Evolutionary conservation across 2,888 invertebrate species (phyloP).

Genomic region (Hesperia comma): DNA sequence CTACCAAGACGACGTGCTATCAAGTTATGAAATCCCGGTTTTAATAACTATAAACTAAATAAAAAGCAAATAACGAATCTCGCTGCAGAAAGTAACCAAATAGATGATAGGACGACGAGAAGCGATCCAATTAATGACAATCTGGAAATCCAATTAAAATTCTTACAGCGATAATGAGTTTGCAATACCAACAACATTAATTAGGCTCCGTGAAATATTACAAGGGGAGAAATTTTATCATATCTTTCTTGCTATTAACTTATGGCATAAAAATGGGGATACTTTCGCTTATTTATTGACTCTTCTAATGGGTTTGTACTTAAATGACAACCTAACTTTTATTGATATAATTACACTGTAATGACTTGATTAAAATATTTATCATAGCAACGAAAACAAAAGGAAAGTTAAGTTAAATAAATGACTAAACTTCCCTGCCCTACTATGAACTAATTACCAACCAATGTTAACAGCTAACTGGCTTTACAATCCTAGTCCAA

Average conservation of each 20-base stretch:
- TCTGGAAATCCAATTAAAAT: constrained; percentile 7
- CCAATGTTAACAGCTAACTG: too few relatives aligned
- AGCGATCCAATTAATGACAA: constrained; percentile 7
- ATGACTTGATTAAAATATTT: background rate
- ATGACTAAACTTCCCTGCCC: too few relatives aligned
- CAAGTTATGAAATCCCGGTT: too few relatives aligned
- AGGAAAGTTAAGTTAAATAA: background rate
- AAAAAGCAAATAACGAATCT: background rate
- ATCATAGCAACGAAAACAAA: background rate
- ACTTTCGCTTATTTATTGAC: background rate
- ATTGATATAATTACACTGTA: background rate
- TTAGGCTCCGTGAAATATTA: background rate
- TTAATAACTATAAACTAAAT: too few relatives aligned
- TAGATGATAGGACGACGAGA: background rate
- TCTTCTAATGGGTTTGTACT: background rate
- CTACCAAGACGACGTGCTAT: too few relatives aligned
- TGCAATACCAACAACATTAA: constrained; percentile 11
- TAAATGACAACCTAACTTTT: background rate
- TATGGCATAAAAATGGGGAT: background rate
- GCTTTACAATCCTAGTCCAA: too few relatives aligned
- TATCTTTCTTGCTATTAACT: background rate
- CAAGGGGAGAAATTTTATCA: constrained; percentile 5
- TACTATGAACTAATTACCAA: too few relatives aligned
- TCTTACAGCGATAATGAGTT: constrained; percentile 6
- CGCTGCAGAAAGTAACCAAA: background rate